A percentile compares a stretch with the other conserved stretches of the same genome.
These are phyloP conservation scores for Podarcis lilfordi DNA, from an alignment of 2,797 vertebrate genomes.

Conservation along the genomic window DNA sequence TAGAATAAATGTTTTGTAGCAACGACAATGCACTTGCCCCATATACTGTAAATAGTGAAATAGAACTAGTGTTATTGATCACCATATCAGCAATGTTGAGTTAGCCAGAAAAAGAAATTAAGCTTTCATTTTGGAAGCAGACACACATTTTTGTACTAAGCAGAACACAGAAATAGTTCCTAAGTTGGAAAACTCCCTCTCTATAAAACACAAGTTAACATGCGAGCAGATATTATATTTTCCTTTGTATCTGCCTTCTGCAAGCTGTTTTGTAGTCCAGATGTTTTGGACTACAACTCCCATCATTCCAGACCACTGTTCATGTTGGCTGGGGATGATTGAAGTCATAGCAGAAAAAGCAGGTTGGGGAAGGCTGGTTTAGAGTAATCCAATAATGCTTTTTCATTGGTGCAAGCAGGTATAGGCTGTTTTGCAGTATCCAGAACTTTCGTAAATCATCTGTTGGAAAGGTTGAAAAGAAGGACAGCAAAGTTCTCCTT, in stretches of 20 bases:
- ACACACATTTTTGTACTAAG: neutral
- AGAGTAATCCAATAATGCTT: neutral
- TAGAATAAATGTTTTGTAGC: fast-evolving
- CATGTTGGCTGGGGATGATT: too few species aligned
- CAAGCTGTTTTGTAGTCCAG: too few species aligned
- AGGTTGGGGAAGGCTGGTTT: too few species aligned
- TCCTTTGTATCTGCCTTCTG: too few species aligned
- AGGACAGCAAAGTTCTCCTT: neutral
- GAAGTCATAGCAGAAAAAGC: too few species aligned
- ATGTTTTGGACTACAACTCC: too few species aligned
- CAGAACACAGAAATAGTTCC: neutral
- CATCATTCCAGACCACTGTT: too few species aligned
- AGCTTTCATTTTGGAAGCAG: neutral
- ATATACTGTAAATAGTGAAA: neutral
- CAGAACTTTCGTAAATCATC: neutral
- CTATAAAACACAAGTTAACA: neutral
- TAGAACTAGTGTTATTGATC: neutral
- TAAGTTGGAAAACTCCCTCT: neutral
- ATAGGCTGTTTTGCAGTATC: neutral
- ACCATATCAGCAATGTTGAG: neutral
- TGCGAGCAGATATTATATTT: too few species aligned
- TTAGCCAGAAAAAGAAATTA: neutral
- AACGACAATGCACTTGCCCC: neutral
- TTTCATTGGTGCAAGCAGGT: neutral
- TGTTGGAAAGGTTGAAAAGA: neutral